A percentile compares a stretch with the other conserved stretches of the same genome.
Conservation (phyloP, 2,113 vertebrate species). For the Madoqua kirkii region DNA sequence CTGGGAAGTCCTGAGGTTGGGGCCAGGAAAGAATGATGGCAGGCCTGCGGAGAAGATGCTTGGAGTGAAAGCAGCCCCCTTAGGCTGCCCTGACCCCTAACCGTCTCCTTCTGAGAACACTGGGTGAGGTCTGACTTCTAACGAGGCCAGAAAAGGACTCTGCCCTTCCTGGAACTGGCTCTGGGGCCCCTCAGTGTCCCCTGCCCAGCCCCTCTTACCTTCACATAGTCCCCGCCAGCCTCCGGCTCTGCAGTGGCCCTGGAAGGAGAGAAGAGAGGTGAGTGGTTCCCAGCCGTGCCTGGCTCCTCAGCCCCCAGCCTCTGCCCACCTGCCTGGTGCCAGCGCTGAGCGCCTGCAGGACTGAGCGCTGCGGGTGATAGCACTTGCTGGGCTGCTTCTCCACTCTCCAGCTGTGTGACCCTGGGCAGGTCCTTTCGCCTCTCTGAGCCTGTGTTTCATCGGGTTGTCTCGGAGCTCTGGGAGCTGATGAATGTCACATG, state of each 20-base stretch:
- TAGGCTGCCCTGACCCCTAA: accelerated
- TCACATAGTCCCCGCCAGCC: conserved; percentile 80
- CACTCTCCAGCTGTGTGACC: not conserved
- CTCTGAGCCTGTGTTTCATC: not conserved
- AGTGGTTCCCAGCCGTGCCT: not conserved
- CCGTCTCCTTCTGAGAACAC: not conserved
- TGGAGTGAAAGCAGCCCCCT: not conserved
- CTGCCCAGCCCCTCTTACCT: conserved; percentile 75
- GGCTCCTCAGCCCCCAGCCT: not conserved
- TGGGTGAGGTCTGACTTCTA: not conserved
- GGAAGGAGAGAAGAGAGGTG: conserved; percentile 37
- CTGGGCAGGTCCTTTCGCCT: not conserved
- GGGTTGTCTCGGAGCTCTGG: not conserved
- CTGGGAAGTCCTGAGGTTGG: not conserved
- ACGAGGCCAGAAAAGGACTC: not conserved
- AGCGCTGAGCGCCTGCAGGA: not conserved
- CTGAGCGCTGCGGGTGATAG: not conserved
- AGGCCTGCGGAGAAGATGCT: not conserved
- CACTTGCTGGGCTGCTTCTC: not conserved
- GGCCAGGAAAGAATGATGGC: not conserved
- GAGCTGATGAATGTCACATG: not conserved
- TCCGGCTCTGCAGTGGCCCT: conserved; percentile 76
- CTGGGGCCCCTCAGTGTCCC: not conserved
- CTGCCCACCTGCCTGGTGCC: not conserved
- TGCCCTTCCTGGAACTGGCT: not conserved